phyloP scores from a whole-genome alignment of 2,888 invertebrate species.

The Polydrusus tereticollis region DNA sequence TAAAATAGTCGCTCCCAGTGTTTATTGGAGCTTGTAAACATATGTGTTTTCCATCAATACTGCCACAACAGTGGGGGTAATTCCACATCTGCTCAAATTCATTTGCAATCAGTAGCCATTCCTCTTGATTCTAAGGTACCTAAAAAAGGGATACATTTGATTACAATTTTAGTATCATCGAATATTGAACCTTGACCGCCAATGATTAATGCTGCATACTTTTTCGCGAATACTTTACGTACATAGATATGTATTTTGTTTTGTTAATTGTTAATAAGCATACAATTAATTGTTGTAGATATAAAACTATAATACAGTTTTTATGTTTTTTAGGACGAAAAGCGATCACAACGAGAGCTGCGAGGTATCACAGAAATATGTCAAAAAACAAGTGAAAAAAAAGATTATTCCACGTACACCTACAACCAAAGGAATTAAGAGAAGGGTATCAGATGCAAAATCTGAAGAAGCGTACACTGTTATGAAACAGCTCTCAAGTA shows the following conservation, averaged over 20 bases:
- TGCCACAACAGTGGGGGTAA: slow-evolving; percentile 16
- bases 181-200: neutral
- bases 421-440: slow-evolving; percentile 40
- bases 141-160: slow-evolving; percentile 11
- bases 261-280: no score
- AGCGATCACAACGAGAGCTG: slow-evolving; percentile 28
- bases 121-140: slow-evolving; percentile 7
- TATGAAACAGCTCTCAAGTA: slow-evolving; percentile 42
- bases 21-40: slow-evolving; percentile 10
- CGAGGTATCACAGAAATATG: slow-evolving; percentile 34
- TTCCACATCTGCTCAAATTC: slow-evolving; percentile 16
- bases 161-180: neutral
- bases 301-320: neutral
- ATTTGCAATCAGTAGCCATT: slow-evolving; percentile 16
- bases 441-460: slow-evolving; percentile 38
- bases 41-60: slow-evolving; percentile 12
- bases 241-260: no score
- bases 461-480: slow-evolving; percentile 45
- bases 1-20: slow-evolving; percentile 14
- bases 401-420: slow-evolving; percentile 21
- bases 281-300: no score
- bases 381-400: slow-evolving; percentile 3
- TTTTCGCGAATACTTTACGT: neutral
- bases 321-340: slow-evolving; percentile 36
- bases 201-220: slow-evolving; percentile 2